Percentiles rank a stretch among this genome's conserved stretches.
Conservation (phyloP, 2,888 invertebrate genomes). For the Drosophila heteroneura region DNA sequence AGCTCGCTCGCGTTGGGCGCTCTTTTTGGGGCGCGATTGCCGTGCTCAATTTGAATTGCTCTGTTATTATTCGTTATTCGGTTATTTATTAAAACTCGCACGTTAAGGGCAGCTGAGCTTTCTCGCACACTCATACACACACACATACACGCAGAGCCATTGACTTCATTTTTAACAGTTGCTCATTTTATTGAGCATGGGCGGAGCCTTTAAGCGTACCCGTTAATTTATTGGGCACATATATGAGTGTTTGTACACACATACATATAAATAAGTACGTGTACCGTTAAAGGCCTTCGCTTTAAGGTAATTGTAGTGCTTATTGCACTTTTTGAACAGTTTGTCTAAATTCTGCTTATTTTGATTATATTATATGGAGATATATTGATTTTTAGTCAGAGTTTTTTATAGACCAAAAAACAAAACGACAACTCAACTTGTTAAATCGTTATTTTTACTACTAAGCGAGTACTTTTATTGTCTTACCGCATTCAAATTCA, state of each 20-base stretch:
- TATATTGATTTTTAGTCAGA: neutral
- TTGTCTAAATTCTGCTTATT: neutral
- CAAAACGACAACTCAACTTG: neutral
- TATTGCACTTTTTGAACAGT: neutral
- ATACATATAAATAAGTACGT: neutral
- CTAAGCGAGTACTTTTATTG: neutral
- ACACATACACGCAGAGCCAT: slow-evolving; percentile 31
- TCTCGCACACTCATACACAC: slow-evolving; percentile 25
- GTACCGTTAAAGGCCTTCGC: slow-evolving; percentile 21
- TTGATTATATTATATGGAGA: neutral
- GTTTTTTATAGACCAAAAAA: neutral
- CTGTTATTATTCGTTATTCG: slow-evolving; percentile 80
- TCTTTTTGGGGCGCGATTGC: slow-evolving; percentile 23
- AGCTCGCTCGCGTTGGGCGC: slow-evolving; percentile 7
- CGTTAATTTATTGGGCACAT: slow-evolving; percentile 50
- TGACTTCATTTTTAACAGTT: slow-evolving; percentile 77
- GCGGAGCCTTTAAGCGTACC: slow-evolving; percentile 60
- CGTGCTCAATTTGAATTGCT: slow-evolving; percentile 71
- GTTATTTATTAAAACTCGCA: slow-evolving; percentile 69
- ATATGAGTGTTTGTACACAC: neutral
- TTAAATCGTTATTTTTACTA: neutral
- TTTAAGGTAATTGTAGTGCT: slow-evolving; percentile 31
- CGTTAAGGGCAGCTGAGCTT: slow-evolving; percentile 65
- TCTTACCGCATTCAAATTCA: neutral
- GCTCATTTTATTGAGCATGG: slow-evolving; percentile 72